Evolutionary conservation across 2,888 invertebrate species (phyloP), one percentile per base, ranked within the genome.

Genomic region (Epirrhoe tristata): DNA sequence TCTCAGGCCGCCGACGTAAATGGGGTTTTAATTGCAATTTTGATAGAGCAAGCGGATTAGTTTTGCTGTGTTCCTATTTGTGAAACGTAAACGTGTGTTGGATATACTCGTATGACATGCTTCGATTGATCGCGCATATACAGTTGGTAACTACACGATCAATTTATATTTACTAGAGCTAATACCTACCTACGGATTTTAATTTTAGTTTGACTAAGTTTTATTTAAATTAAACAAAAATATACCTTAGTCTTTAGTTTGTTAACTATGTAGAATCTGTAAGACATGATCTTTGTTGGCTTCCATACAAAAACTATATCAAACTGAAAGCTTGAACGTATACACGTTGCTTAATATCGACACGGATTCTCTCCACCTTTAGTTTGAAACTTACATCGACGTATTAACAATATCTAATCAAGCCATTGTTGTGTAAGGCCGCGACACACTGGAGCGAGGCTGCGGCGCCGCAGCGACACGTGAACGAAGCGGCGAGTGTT

Each of bases 1-100:
- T 90, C 91, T 90, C 87, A 84, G 88, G 77, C 81, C 83, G 79
- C 81, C 83, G 81, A 77, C 83, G 87, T 89, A 91, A 93, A 93
- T 92, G 90, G 93, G 85, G 87, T 90, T 93, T 92, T 92, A 93
- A 93, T 93, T 93, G 92, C 91, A 85, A 90, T 91, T 91, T 92
- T 90, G 89, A 92, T 91, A 88, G 89, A 91, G 85, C 86, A 77
- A 81, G 77, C 83, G 88, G 90, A 91, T 91, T 92, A 91, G 90
- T 91, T 91, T 86, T 80, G 80, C 80, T 76, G 75, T 80, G 81
- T 81, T 74, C 77, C 67, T 75, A 74, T 81, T 83, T 82, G 81
- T 80, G 73, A 73, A 74, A 69, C 39, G 48, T 64, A 59, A 58
- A 63, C 56, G 64, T 32, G 48, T 58, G 61, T 65, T 59, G 39